Percentiles rank a stretch among this genome's conserved stretches.
Evolutionary conservation across 2,888 invertebrate species (phyloP).

Genomic region (Cephus nigrinus): DNA sequence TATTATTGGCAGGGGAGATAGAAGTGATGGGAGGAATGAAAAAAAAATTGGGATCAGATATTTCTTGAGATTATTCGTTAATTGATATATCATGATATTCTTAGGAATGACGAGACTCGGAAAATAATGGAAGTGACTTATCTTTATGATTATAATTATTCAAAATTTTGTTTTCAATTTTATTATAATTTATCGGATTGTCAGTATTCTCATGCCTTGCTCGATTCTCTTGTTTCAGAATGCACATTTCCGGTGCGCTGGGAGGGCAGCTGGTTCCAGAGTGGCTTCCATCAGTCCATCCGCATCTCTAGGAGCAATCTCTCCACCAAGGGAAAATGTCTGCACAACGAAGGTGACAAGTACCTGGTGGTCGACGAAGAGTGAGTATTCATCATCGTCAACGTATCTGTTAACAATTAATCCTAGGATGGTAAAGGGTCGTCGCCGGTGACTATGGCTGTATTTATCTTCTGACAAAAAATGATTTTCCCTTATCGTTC

Average conservation of each 20-base stretch:
- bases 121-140: not conserved
- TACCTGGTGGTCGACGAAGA: slow-evolving; percentile 89
- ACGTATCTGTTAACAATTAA: too few species aligned
- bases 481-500: too few species aligned
- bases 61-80: too few species aligned
- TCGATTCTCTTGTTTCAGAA: slow-evolving; percentile 66
- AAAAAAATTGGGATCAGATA: too few species aligned
- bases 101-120: not conserved
- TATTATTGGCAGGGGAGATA: too few species aligned
- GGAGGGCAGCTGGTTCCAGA: slow-evolving; percentile 93
- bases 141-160: not conserved
- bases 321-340: slow-evolving; percentile 87
- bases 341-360: slow-evolving; percentile 88
- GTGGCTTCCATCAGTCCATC: slow-evolving; percentile 87
- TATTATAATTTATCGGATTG: not conserved
- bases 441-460: too few species aligned
- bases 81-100: too few species aligned
- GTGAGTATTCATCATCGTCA: slow-evolving; percentile 63
- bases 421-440: slow-evolving; percentile 2
- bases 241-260: slow-evolving; percentile 86
- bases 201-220: not conserved
- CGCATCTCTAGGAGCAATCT: slow-evolving; percentile 84
- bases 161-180: not conserved
- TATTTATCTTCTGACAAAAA: too few species aligned
- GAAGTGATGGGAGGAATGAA: too few species aligned